phyloP scores from a whole-genome alignment of 2,113 vertebrate species.

The Addax nasomaculatus region DNA sequence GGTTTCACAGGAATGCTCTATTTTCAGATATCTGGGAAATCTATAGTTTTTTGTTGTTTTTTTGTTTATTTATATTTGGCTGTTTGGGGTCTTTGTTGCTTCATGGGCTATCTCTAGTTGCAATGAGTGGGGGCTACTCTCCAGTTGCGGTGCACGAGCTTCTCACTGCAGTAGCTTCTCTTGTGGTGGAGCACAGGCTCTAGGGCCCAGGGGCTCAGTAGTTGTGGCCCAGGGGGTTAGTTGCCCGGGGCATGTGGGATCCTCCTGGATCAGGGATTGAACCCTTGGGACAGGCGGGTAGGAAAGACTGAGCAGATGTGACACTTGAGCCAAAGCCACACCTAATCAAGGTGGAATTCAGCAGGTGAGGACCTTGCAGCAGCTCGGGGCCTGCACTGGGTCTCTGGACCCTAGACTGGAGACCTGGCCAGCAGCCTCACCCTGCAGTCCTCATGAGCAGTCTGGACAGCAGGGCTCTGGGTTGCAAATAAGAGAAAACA shows the following conservation, averaged over 20 bases:
- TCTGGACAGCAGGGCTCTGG: background rate
- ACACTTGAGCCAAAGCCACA: background rate
- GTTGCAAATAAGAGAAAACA: background rate
- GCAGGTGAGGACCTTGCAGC: background rate
- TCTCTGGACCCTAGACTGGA: background rate
- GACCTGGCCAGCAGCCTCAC: background rate
- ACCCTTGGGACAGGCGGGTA: background rate
- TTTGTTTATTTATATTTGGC: background rate
- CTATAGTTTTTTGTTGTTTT: background rate
- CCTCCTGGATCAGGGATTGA: background rate
- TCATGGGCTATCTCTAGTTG: background rate
- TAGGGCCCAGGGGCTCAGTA: background rate
- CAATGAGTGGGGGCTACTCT: background rate
- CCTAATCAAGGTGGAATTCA: accelerated
- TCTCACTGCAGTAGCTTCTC: background rate
- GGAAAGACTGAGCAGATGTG: background rate
- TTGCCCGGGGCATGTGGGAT: background rate
- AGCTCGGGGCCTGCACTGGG: accelerated
- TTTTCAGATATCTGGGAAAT: background rate
- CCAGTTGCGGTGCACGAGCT: background rate
- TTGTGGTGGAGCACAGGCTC: background rate
- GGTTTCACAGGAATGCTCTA: background rate
- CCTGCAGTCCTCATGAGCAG: background rate
- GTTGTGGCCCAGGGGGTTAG: background rate
- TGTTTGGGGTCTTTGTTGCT: background rate